Evolutionary conservation across 2,888 invertebrate species (phyloP), one percentile per base, ranked within the genome.

Genomic region (Caenorhabditis sp.): DNA sequence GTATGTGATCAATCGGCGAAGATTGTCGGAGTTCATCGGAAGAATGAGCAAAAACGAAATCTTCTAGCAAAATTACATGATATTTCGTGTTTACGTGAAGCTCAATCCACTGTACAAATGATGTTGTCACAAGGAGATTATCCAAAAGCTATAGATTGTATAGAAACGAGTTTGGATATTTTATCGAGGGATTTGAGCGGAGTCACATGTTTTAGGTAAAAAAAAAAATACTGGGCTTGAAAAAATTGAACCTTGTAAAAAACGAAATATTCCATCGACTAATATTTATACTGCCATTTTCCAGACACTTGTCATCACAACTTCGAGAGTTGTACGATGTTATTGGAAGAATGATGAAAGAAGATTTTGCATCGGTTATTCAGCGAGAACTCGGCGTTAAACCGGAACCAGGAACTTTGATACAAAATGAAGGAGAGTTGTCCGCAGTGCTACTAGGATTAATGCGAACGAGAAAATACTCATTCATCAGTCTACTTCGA

Each of bases 51-150:
- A 60, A 81, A 84, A 36, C 64, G 71, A 59, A 63, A 77, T 50
- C 63, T 87, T 54, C 63, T 87, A 49, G 67, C 75, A 3, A 83
- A 78, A 54, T 60, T 84, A 12, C 65, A 76, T 23, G 85, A 87
- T 63, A 87, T 87, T 52, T 70, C 84, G 0, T 87, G 85, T 58
- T 77, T 87, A 3, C 71, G 85, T 20, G 97, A 99, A 90, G 97
- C 97, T 21, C 99, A 99, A 88, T 94, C 96, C 0, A 97, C 95
- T 89, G 93, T 99, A 85, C 99, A 99, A 88, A 91, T 95, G 65
- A 90, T 97, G 59, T 90, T 99, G 56, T 94, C 95, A 74, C 95
- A 95, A 12, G 95, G 94, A 75, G 97, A 99, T 89, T 99, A 95
- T 91, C 95, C 96, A 1, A 81, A 76, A 52, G 97, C 97, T 0